These are phyloP conservation scores for Pteropus rufus DNA, from an alignment of 2,797 vertebrate genomes.

Conservation along the genomic window DNA sequence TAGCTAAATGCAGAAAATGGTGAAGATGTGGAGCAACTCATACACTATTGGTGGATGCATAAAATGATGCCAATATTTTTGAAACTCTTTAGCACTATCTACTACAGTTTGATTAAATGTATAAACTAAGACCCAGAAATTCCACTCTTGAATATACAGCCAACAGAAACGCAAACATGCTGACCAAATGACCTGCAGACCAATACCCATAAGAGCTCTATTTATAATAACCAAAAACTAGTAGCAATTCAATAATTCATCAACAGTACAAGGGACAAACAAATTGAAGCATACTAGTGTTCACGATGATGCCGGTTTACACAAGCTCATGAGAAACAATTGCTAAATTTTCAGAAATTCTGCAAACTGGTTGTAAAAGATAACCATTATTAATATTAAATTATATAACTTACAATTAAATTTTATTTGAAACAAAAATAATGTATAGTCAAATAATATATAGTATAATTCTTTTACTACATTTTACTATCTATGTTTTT, in stretches of 20 bases:
- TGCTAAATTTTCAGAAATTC: not conserved
- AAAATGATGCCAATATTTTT: not conserved
- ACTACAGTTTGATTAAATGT: not conserved
- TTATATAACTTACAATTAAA: not conserved
- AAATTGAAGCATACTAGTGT: not conserved
- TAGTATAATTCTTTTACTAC: too few relatives aligned
- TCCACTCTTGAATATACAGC: not conserved
- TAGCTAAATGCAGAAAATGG: not conserved
- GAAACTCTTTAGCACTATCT: not conserved
- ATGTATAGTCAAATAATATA: not conserved
- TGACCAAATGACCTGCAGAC: not conserved
- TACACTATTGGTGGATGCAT: fast-evolving
- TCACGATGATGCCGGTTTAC: not conserved
- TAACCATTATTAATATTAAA: not conserved
- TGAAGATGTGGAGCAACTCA: not conserved
- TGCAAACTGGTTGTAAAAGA: not conserved
- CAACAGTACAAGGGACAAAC: not conserved
- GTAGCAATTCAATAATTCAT: not conserved
- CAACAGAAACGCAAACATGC: not conserved
- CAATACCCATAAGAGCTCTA: not conserved
- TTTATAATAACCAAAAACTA: not conserved
- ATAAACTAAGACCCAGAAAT: not conserved
- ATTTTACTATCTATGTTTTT: not conserved
- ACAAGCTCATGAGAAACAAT: not conserved
- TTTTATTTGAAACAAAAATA: slow-evolving; percentile 8